Conservation (phyloP, 2,888 invertebrate species). For the Cheilosia vulpina region DNA sequence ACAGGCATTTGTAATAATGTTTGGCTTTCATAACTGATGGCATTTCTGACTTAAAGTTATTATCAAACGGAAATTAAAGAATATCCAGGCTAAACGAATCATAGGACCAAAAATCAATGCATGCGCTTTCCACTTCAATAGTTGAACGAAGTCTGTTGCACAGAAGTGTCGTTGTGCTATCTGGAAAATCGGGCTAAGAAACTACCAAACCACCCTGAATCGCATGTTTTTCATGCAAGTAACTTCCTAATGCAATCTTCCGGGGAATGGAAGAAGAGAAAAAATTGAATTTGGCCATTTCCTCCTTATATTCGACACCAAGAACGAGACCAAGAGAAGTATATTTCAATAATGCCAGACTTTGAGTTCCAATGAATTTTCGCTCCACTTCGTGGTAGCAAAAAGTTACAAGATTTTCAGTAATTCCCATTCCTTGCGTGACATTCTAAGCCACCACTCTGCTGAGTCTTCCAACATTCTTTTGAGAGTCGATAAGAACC, state of each 20-base stretch:
- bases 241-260: slow-evolving; percentile 45
- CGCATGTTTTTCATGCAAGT: slow-evolving; percentile 32
- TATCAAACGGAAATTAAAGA: slow-evolving; percentile 55
- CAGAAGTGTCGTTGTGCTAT: slow-evolving; percentile 24
- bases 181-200: slow-evolving; percentile 17
- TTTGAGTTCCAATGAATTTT: slow-evolving; percentile 43
- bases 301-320: slow-evolving; percentile 8
- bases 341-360: slow-evolving; percentile 22
- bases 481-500: slow-evolving; percentile 5
- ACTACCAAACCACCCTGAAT: slow-evolving; percentile 27
- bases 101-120: slow-evolving; percentile 58
- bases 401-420: slow-evolving; percentile 37
- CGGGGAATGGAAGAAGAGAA: slow-evolving; percentile 28
- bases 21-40: neutral
- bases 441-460: slow-evolving; percentile 23
- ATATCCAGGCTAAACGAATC: slow-evolving; percentile 34
- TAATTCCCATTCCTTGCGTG: slow-evolving; percentile 23
- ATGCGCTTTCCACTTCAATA: slow-evolving; percentile 58
- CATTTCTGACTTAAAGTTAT: slow-evolving; percentile 1
- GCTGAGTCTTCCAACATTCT: slow-evolving; percentile 9
- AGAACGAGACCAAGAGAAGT: neutral
- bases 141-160: slow-evolving; percentile 55
- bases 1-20: no score
- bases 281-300: slow-evolving; percentile 32
- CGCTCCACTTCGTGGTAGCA: slow-evolving; percentile 18